Base-by-base conservation (phyloP, 2,888 invertebrate genomes). In the Acrobasis consociella region DNA sequence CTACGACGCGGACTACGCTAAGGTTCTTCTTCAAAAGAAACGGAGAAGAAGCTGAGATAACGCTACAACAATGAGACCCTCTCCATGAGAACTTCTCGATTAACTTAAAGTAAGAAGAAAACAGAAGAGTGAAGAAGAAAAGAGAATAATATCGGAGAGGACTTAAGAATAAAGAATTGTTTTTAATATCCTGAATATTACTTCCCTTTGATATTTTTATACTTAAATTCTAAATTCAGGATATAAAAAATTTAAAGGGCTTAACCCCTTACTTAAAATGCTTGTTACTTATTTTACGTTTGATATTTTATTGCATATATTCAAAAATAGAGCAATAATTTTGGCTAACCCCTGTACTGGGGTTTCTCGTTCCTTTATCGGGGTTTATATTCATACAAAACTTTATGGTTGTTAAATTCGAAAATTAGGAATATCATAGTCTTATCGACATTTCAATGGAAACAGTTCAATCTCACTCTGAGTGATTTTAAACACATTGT, bases 1-100 rank as follows among this genome's bases (percentile, higher is more conserved):
- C 15, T 13, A 16, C 59, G 59, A 38, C 59, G 50, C 59, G 31
- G 50, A 83, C 82, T 83, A 83, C 82, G 84, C 84, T 84, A 80
- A 63, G 71, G 3, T 78, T 79, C 31, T 31, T 31, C 31, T 31
- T 31, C 31, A 31, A 31, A 22, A 22, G 22, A 22, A 31, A 31
- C 31, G 0, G 31, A 31, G 31, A 31, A 31, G 22, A 31, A 31
- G 31, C 5, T 8, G 7, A 31, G 7, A 31, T 31, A 31, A 74
- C 74, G 11, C 52, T 52, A 31, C 31, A 10, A 13, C 11, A 52
- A 10, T 17, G 31, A 17, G 52, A 22, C 17, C 13, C 16, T 17
- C 13, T 31, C 52, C 22, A 52, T 13, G 46, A 46, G 46, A 46
- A 46, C 46, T 13, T 46, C n/a, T n/a, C n/a, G 1, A 7, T 13